Conservation (phyloP, 37 sponge, comb jelly and placozoan species). For the Chondrilla cf. caribensis region DNA sequence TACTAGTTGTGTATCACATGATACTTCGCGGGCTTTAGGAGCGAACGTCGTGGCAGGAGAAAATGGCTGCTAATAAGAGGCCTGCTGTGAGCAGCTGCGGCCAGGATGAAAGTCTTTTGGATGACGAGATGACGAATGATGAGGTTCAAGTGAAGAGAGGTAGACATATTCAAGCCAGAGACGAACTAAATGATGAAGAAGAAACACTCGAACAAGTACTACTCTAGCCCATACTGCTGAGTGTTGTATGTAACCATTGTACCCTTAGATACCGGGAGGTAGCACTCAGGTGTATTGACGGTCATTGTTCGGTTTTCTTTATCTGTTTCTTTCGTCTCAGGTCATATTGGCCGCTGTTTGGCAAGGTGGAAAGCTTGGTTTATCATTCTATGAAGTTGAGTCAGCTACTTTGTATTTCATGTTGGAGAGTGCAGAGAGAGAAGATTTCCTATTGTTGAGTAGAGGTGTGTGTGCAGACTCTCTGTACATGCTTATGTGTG, state of each 20-base stretch:
- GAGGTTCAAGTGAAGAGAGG: constrained; percentile 5
- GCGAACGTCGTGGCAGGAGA: no score
- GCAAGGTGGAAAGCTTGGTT: constrained; percentile 64
- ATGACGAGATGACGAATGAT: neutral
- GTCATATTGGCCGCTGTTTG: constrained; percentile 47
- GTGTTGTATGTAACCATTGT: no score
- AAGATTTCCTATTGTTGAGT: constrained; percentile 59
- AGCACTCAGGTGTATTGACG: neutral
- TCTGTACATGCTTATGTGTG: no score
- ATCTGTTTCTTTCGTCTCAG: constrained; percentile 5
- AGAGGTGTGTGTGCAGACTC: constrained; percentile 39
- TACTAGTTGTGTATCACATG: no score
- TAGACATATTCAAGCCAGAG: neutral
- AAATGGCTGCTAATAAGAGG: neutral
- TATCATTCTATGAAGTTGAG: constrained; percentile 67
- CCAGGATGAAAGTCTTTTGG: neutral
- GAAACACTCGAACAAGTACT: neutral
- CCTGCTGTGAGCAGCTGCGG: neutral
- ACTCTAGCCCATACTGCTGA: neutral
- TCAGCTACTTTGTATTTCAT: constrained; percentile 52
- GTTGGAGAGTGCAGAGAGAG: constrained; percentile 66
- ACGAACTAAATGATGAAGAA: neutral
- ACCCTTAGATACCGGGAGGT: no score
- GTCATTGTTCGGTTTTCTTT: neutral
- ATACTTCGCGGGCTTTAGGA: no score